Conservation (phyloP, 2,797 vertebrate genomes). For the Pipistrellus nathusii region DNA sequence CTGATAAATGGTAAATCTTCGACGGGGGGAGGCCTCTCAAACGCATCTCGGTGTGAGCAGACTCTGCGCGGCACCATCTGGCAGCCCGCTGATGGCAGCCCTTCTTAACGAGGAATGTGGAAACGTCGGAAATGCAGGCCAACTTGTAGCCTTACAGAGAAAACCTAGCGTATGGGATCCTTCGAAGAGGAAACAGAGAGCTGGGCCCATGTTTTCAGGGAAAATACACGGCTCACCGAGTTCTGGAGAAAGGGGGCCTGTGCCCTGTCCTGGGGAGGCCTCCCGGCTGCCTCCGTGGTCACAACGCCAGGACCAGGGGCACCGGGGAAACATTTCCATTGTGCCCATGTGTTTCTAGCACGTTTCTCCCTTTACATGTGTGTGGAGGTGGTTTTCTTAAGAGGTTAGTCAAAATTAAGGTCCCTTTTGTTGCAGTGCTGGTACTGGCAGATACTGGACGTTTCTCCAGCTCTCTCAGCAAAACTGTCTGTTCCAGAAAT, state of each 20-base stretch:
- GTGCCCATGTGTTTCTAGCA: not conserved
- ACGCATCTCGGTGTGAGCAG: slow-evolving; percentile 20
- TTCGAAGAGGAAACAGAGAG: slow-evolving; percentile 16
- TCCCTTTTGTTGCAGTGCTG: not conserved
- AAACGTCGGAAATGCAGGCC: slow-evolving; percentile 66
- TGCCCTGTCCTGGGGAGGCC: not conserved
- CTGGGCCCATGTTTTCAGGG: slow-evolving; percentile 5
- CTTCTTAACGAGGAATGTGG: slow-evolving; percentile 68
- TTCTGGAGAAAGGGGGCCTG: slow-evolving; percentile 10
- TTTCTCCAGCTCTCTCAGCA: not conserved
- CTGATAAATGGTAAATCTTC: slow-evolving; percentile 27
- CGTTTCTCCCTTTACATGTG: not conserved
- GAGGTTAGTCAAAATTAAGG: slow-evolving; percentile 14
- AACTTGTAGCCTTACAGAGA: slow-evolving; percentile 63
- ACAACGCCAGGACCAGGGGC: not conserved
- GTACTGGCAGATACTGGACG: not conserved
- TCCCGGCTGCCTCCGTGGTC: not conserved
- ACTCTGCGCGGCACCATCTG: slow-evolving; percentile 59
- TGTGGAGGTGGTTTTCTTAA: not conserved
- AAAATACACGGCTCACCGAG: not conserved
- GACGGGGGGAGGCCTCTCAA: slow-evolving; percentile 28
- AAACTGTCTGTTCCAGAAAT: slow-evolving; percentile 37
- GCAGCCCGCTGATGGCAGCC: slow-evolving; percentile 51
- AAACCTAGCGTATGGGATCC: slow-evolving; percentile 63
- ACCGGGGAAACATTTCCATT: not conserved